Base-by-base conservation (phyloP, 2,888 invertebrate genomes). In the Rhamphomyia laevipes region DNA sequence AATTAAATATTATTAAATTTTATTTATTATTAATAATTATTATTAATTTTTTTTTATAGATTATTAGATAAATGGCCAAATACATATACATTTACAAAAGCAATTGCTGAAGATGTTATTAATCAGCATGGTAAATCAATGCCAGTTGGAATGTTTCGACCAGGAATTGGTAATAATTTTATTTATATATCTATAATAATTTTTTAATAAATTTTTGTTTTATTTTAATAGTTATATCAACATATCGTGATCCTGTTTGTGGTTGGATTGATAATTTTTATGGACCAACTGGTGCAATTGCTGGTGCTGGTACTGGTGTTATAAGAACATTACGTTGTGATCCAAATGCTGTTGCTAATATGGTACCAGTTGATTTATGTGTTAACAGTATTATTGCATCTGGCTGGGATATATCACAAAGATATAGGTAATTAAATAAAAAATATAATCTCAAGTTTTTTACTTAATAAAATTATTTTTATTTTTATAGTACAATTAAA, bases 241-340 rank as follows among this genome's bases (percentile, higher is more conserved):
- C 86, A 0, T 85, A 84, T 60, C 77, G 77, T 45, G 86, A 86
- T 63, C 87, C 87, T 0, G 69, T 84, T 0, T 72, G 81, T 54
- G 90, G 89, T 2, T 94, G 92, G 91, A 86, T 90, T 15, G 91
- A 92, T 70, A 94, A 91, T 61, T 76, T 88, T 58, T 93, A 93
- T 63, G 93, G 93, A 5, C 87, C 91, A 1, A 89, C 88, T 9
- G 91, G 81, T 1, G 74, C 77, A 38, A 81, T 79, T 55, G 75
- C 83, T 12, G 86, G 84, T 0, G 80, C 82, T 5, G 85, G 87
- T 0, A 82, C 83, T 21, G 93, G 93, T 51, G 77, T 90, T 45
- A 60, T 66, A 38, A 64, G 77, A 11, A 75, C 86, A 1, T 75
- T 91, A 72, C 82, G 85, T 55, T 82, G 85, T 63, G 79, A 86